Conservation (phyloP, 1,140 invertebrate genomes). For the Ephestia elutella region DNA sequence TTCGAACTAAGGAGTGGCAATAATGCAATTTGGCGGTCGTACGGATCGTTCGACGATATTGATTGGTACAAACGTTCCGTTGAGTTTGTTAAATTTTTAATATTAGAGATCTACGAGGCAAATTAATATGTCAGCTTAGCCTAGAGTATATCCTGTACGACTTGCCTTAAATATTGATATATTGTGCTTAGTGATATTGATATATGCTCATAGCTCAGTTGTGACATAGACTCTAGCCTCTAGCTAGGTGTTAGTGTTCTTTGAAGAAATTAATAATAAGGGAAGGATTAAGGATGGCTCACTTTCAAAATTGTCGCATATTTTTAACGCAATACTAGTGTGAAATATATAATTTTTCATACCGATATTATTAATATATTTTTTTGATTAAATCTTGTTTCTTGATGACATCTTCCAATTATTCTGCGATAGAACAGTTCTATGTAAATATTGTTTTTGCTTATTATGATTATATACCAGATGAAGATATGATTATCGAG, state of each 20-base stretch:
- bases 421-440: slow-evolving; percentile 8
- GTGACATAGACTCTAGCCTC: slow-evolving; percentile 61
- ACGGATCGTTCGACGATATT: not conserved
- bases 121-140: not conserved
- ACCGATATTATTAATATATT: not conserved
- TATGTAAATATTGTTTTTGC: slow-evolving; percentile 60
- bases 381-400: slow-evolving; percentile 9
- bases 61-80: not conserved
- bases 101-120: not conserved
- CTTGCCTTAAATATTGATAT: slow-evolving; percentile 38
- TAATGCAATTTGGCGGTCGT: slow-evolving; percentile 3
- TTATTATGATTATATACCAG: slow-evolving; percentile 33
- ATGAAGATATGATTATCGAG: slow-evolving; percentile 21
- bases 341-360: not conserved
- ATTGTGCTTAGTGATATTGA: slow-evolving; percentile 69
- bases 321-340: not conserved
- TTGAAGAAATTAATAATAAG: slow-evolving; percentile 37
- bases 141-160: slow-evolving; percentile 19
- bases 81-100: not conserved
- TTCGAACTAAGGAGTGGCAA: not conserved
- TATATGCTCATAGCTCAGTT: slow-evolving; percentile 64
- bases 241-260: slow-evolving; percentile 63
- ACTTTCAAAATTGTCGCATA: not conserved
- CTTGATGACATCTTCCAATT: slow-evolving; percentile 11
- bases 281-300: slow-evolving; percentile 32